Conservation (phyloP, 2,797 vertebrate species). For the Pseudopleuronectes americanus region DNA sequence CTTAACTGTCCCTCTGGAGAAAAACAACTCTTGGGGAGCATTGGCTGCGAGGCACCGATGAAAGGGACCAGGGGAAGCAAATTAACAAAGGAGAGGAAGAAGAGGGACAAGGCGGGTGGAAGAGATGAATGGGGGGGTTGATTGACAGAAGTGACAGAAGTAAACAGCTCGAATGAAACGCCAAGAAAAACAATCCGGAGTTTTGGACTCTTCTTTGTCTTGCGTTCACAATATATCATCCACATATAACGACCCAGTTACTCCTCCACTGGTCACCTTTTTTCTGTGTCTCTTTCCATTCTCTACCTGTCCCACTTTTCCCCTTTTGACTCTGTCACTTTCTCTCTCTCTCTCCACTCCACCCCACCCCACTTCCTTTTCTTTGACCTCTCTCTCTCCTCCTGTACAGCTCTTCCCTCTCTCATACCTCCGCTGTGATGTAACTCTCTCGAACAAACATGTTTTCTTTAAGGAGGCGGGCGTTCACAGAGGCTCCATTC, state of each 20-base stretch:
- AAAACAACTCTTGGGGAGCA: slow-evolving; percentile 32
- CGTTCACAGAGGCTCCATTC: slow-evolving; percentile 73
- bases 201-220: background rate
- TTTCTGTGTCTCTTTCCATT: slow-evolving; percentile 14
- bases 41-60: slow-evolving; percentile 23
- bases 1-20: slow-evolving; percentile 23
- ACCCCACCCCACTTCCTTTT: background rate
- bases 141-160: slow-evolving; percentile 21
- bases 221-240: slow-evolving; percentile 1
- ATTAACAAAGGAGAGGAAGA: slow-evolving; percentile 30
- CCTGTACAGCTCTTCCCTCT: slow-evolving; percentile 14
- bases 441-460: slow-evolving; percentile 68
- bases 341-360: slow-evolving; percentile 3
- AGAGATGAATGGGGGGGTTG: slow-evolving; percentile 5
- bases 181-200: background rate
- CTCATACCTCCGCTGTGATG: slow-evolving; percentile 63
- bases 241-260: slow-evolving; percentile 10
- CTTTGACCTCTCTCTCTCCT: slow-evolving; percentile 33
- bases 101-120: background rate
- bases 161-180: background rate
- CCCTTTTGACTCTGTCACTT: slow-evolving; percentile 22
- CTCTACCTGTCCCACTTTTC: slow-evolving; percentile 11
- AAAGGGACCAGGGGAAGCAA: slow-evolving; percentile 28
- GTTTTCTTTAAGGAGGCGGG: slow-evolving; percentile 65
- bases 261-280: slow-evolving; percentile 5